Evolutionary conservation across 2,797 vertebrate species (phyloP).

Genomic region (Tapirus indicus): DNA sequence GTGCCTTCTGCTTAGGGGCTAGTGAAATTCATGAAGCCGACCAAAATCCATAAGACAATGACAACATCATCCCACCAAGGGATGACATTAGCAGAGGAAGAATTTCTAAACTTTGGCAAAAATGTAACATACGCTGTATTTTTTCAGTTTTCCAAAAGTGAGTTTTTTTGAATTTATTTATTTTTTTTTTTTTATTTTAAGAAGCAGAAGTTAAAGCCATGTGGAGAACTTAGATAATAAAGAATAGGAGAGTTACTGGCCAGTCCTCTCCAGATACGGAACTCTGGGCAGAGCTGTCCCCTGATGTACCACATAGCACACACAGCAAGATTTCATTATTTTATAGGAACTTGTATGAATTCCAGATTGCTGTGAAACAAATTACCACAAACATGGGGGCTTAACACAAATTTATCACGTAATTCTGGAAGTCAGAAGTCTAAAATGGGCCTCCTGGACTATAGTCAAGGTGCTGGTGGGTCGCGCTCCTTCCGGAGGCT

Average conservation of each 20-base stretch:
- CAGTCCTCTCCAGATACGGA: background rate
- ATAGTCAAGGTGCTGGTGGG: fast-evolving
- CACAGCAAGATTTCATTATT: fast-evolving
- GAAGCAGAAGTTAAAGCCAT: background rate
- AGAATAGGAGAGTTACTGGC: background rate
- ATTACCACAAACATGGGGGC: background rate
- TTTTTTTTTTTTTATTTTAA: background rate
- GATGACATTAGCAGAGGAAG: background rate
- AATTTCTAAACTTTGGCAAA: background rate
- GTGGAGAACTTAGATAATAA: background rate
- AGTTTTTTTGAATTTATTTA: background rate
- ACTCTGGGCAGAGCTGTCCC: background rate
- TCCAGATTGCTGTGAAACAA: background rate
- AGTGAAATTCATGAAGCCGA: background rate
- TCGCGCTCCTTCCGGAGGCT: background rate
- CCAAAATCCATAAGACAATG: background rate
- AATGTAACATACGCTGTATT: background rate
- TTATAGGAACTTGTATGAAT: background rate
- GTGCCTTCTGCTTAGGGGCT: background rate
- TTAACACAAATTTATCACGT: fast-evolving
- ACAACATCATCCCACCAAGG: no score
- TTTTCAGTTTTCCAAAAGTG: background rate
- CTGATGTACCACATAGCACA: fast-evolving
- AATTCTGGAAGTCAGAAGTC: background rate
- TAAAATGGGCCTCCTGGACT: fast-evolving